A percentile compares a stretch with the other conserved stretches of the same genome.
Conservation (phyloP, 2,888 invertebrate genomes). For the Dendrolimus houi region DNA sequence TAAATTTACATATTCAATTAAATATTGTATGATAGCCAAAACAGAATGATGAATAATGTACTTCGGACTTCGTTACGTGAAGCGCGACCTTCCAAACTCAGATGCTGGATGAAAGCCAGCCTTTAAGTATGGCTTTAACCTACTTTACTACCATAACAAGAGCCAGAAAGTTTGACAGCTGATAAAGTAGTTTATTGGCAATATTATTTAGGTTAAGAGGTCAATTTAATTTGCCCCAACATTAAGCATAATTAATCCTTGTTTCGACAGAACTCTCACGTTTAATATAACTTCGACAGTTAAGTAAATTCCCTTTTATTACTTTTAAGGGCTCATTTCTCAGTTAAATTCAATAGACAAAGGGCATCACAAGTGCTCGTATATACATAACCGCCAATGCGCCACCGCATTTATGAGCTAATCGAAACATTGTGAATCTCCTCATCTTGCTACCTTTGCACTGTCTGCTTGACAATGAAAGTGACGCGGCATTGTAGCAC, state of each 20-base stretch:
- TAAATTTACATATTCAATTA: too few relatives aligned
- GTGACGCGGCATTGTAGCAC: too few relatives aligned
- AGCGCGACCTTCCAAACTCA: conserved; percentile 19
- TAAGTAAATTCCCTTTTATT: too few relatives aligned
- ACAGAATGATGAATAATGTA: too few relatives aligned
- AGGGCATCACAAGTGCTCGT: background rate
- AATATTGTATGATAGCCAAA: too few relatives aligned
- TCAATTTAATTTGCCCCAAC: background rate
- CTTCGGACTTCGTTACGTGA: background rate
- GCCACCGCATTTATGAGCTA: too few relatives aligned
- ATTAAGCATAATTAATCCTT: background rate
- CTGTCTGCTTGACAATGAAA: too few relatives aligned
- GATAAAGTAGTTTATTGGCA: conserved; percentile 3
- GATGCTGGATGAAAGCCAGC: conserved; percentile 31
- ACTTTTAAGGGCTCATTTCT: too few relatives aligned
- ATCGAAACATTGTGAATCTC: too few relatives aligned
- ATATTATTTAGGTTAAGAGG: background rate
- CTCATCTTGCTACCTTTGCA: too few relatives aligned
- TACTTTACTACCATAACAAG: conserved; percentile 11
- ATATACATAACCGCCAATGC: too few relatives aligned
- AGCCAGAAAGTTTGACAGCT: conserved; percentile 13
- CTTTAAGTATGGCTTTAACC: conserved; percentile 29
- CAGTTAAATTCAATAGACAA: conserved; percentile 13
- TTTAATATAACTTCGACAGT: too few relatives aligned
- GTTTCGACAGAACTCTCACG: background rate